Evolutionary conservation across 2,888 invertebrate species (phyloP).

Genomic region (Xestia c-nigrum): DNA sequence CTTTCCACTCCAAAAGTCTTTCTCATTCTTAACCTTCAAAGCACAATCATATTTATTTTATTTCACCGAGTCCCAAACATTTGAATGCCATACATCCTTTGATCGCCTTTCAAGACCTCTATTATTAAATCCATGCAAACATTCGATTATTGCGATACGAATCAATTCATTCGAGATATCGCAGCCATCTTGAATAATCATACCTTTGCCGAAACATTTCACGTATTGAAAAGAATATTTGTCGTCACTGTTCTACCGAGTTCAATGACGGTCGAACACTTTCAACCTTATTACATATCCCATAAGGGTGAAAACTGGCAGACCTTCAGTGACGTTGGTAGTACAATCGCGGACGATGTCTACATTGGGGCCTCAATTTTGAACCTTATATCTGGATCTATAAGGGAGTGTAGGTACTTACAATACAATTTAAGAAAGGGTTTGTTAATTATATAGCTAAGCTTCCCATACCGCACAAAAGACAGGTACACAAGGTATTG

Average conservation of each 20-base stretch:
- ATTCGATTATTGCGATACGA: conserved; percentile 73
- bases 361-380: not conserved
- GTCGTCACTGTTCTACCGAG: conserved; percentile 33
- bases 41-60: not conserved
- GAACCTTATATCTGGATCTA: not conserved
- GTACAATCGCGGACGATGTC: not conserved
- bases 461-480: conserved; percentile 46
- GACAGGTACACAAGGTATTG: conserved; percentile 16
- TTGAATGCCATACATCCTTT: conserved; percentile 59
- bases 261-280: not conserved
- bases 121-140: conserved; percentile 75
- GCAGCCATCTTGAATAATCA: conserved; percentile 75
- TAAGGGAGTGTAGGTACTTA: conserved; percentile 8
- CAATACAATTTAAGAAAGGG: conserved; percentile 36
- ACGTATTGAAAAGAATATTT: conserved; percentile 71
- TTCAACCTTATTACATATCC: no score
- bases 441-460: conserved; percentile 50
- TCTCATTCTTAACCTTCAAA: not conserved
- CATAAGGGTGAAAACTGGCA: no score
- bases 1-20: not conserved
- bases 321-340: no score
- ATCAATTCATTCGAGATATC: conserved; percentile 70
- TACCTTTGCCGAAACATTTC: conserved; percentile 77
- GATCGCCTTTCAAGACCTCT: conserved; percentile 72
- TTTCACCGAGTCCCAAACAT: conserved; percentile 17